Evolutionary conservation across 2,888 invertebrate species (phyloP).

Genomic region (Acanthopleura granulata): DNA sequence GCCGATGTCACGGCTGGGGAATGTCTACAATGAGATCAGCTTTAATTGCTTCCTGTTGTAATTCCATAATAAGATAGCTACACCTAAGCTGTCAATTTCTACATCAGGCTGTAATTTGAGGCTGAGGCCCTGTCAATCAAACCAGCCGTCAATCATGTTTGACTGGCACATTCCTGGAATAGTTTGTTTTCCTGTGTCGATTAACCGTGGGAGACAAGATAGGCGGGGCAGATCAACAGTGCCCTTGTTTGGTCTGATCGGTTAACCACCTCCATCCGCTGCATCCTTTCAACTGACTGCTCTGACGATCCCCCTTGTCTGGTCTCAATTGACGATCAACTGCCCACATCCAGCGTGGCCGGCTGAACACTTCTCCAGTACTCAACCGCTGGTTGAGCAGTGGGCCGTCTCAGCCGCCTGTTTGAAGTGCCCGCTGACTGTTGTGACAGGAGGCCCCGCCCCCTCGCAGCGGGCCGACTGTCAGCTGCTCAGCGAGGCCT

Average conservation of each 20-base stretch:
- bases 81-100: constrained; percentile 5
- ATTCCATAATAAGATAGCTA: constrained; percentile 5
- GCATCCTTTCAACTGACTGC: neutral
- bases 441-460: neutral
- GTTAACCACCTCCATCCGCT: constrained; percentile 9
- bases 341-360: too few species aligned
- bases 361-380: too few species aligned
- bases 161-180: constrained; percentile 49
- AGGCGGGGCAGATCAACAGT: neutral
- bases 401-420: neutral
- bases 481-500: neutral
- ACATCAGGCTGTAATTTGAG: neutral
- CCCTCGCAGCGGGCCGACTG: neutral
- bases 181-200: constrained; percentile 41
- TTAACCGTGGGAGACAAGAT: neutral
- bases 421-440: neutral
- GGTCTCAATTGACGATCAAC: too few species aligned
- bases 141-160: constrained; percentile 27
- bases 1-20: neutral
- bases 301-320: too few species aligned
- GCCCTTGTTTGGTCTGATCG: constrained; percentile 18
- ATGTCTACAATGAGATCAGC: constrained; percentile 1
- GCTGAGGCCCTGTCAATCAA: constrained; percentile 28
- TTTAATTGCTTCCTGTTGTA: neutral
- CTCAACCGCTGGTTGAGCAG: neutral